Percentiles rank a stretch among this genome's conserved stretches.
These are phyloP conservation scores for Liolophura sinensis DNA, from an alignment of 1,140 invertebrate species.

Conservation along the genomic window DNA sequence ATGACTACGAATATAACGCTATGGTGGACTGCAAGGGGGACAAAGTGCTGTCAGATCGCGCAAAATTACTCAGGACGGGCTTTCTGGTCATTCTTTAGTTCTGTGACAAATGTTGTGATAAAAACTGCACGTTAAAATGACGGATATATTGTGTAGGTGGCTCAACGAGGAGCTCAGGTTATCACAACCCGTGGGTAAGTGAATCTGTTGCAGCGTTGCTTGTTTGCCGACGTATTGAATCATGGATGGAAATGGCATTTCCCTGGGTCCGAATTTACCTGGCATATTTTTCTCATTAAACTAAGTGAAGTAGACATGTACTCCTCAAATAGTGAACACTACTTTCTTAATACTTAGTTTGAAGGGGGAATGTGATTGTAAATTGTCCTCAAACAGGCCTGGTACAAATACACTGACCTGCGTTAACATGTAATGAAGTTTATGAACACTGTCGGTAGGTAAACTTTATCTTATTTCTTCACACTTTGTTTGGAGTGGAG, in stretches of 20 bases:
- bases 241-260: neutral
- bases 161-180: conserved; percentile 55
- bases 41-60: too few relatives aligned
- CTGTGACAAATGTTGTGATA: too few relatives aligned
- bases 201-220: neutral
- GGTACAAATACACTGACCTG: too few relatives aligned
- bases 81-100: too few relatives aligned
- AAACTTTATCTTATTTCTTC: neutral
- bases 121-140: conserved; percentile 40
- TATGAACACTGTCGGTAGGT: too few relatives aligned
- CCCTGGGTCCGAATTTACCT: neutral
- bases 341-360: too few relatives aligned
- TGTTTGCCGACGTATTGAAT: neutral
- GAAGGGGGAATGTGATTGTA: too few relatives aligned
- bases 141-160: conserved; percentile 56
- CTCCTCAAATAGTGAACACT: neutral
- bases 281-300: neutral
- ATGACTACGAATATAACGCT: too few relatives aligned
- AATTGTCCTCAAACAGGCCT: too few relatives aligned
- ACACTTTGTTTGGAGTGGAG: neutral
- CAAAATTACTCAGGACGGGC: too few relatives aligned
- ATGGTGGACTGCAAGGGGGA: too few relatives aligned
- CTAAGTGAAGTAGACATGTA: neutral
- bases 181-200: conserved; percentile 48
- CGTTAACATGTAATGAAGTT: too few relatives aligned